Evolutionary conservation across 2,113 vertebrate genomes (phyloP), one percentile per base, ranked within the genome.

Genomic region (Sphyrna mokarran): DNA sequence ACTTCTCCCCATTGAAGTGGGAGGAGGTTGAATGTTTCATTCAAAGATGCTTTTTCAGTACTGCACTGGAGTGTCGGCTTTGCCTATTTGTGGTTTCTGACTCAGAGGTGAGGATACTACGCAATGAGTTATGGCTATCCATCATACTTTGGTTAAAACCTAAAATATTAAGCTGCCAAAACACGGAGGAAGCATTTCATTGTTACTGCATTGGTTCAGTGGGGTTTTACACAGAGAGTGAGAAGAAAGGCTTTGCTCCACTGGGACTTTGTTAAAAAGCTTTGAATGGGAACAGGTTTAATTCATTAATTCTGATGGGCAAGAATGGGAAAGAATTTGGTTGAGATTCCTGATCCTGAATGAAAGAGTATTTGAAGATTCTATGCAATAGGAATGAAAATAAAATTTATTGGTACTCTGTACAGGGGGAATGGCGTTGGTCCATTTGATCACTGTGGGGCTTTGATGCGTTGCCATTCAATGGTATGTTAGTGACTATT

Each of bases 171-270:
- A 63, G 61, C n/a, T n/a, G n/a, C 61, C 89, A 66, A 37, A 93
- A 93, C 63, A 83, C 78, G 16, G 78, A 83, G 89, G 89, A 23
- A 66, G n/a, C 63, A n/a, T n/a, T 93, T 93, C n/a, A 66, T 66
- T 68, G 66, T 6, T 6, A 66, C 22, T 10, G 22, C 20, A 33
- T 69, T 70, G 68, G 10, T 26, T 37, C 40, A 94, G 40, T 94
- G 86, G 86, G 86, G 58, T 22, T 63, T 63, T 18, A 4, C 33
- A 37, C 33, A 93, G 90, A 26, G 90, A 40, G 22, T 26, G 63
- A 61, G 26, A 85, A 9, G 29, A 58, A 63, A 93, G 89, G 6
- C 68, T 66, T 29, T 68, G 61, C 33, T 94, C 37, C 37, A 69
- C 10, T 70, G 93, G 93, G 66, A 95, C 11, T 72, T 29, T 48